Percentiles rank a stretch among this genome's conserved stretches.
Evolutionary conservation across 2,888 invertebrate genomes (phyloP).

Genomic region (Rhamnusium bicolor): DNA sequence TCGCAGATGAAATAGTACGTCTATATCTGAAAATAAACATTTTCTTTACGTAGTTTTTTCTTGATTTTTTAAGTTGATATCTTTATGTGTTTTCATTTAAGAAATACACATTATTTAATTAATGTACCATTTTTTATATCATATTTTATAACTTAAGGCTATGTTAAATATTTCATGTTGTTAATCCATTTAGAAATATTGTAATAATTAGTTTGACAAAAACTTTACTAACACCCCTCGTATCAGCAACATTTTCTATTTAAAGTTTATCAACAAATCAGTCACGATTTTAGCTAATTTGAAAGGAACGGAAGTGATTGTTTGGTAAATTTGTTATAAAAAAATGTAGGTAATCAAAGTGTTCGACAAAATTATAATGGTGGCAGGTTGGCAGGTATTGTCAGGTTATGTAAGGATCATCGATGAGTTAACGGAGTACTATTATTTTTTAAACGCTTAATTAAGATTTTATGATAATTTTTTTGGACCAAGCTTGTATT

Average conservation of each 20-base stretch:
- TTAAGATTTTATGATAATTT: background rate
- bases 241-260: background rate
- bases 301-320: slow-evolving; percentile 10
- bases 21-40: no score
- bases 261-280: slow-evolving; percentile 6
- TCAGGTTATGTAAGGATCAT: background rate
- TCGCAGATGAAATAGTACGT: no score
- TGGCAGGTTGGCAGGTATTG: background rate
- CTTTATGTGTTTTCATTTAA: no score
- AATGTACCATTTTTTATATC: no score
- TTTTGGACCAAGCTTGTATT: background rate
- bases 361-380: background rate
- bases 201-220: no score
- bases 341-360: slow-evolving; percentile 8
- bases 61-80: no score
- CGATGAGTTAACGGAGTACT: background rate
- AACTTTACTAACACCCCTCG: background rate
- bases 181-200: no score
- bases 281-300: slow-evolving; percentile 13
- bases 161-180: no score
- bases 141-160: no score
- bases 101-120: no score
- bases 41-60: no score
- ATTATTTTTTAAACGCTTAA: background rate
- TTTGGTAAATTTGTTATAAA: background rate